These are phyloP conservation scores for Acronicta psi DNA, from an alignment of 2,888 invertebrate species.

Conservation along the genomic window DNA sequence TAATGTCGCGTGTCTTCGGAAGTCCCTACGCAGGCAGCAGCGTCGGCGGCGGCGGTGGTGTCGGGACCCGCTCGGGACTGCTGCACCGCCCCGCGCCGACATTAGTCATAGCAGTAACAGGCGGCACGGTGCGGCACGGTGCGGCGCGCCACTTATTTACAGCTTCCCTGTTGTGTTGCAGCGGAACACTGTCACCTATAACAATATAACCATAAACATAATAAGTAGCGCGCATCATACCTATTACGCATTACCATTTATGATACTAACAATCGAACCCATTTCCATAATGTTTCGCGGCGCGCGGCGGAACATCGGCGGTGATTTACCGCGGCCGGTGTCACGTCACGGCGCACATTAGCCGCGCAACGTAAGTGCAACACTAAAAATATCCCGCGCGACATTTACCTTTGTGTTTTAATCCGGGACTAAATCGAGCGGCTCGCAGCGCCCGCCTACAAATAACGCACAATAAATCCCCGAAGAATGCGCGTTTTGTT, in stretches of 20 bases:
- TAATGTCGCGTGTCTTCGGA: no score
- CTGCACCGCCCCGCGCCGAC: no score
- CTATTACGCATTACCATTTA: conserved; percentile 32
- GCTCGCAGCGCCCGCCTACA: conserved; percentile 59
- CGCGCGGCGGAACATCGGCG: conserved; percentile 25
- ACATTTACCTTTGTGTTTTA: conserved; percentile 80
- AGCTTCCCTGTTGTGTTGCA: conserved; percentile 31
- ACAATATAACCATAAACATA: conserved; percentile 33
- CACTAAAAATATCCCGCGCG: conserved; percentile 70
- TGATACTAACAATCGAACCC: conserved; percentile 32
- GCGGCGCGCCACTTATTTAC: conserved; percentile 41
- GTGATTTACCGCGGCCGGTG: conserved; percentile 56
- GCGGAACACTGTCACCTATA: conserved; percentile 34
- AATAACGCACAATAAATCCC: conserved; percentile 73
- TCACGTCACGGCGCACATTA: conserved; percentile 61
- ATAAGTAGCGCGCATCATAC: no score
- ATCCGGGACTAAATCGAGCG: conserved; percentile 68
- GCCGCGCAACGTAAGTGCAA: conserved; percentile 59
- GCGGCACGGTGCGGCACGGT: no score
- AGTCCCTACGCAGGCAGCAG: no score
- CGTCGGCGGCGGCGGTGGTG: neutral
- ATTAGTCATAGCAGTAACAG: conserved; percentile 43
- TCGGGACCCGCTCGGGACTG: conserved; percentile 7
- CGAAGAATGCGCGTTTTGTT: conserved; percentile 70
- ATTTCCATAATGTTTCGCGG: conserved; percentile 26